A percentile compares a stretch with the other conserved stretches of the same genome.
These are phyloP conservation scores for Cryptotermes secundus DNA, from an alignment of 1,140 invertebrate genomes.

Conservation along the genomic window DNA sequence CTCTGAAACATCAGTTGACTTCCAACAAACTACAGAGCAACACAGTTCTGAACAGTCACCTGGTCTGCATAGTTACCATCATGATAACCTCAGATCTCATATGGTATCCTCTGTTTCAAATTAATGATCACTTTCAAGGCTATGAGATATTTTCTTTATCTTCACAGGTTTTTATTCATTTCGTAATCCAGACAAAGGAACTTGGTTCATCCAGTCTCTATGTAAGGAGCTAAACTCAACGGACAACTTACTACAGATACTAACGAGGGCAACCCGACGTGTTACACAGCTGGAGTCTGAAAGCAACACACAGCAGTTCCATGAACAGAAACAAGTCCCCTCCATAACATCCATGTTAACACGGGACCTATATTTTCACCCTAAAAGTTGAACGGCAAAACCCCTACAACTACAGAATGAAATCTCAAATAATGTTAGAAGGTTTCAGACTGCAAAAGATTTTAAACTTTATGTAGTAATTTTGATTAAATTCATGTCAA, in stretches of 20 bases:
- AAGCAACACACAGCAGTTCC: conserved; percentile 49
- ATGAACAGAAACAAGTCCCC: conserved; percentile 67
- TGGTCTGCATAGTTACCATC: too few relatives aligned
- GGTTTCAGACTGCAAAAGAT: too few relatives aligned
- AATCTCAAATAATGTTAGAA: too few relatives aligned
- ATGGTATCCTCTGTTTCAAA: too few relatives aligned
- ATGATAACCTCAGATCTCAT: too few relatives aligned
- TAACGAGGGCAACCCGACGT: conserved; percentile 62
- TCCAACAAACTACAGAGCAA: too few relatives aligned
- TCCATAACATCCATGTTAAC: conserved; percentile 67
- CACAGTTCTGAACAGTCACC: too few relatives aligned
- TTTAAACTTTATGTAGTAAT: too few relatives aligned
- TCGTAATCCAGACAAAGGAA: conserved; percentile 62
- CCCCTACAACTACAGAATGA: too few relatives aligned
- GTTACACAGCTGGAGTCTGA: conserved; percentile 62
- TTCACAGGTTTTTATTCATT: conserved; percentile 66
- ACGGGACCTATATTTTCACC: conserved; percentile 56
- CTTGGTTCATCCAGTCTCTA: conserved; percentile 72
- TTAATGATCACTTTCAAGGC: too few relatives aligned
- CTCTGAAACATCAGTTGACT: too few relatives aligned
- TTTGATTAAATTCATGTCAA: too few relatives aligned
- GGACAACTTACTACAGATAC: conserved; percentile 60
- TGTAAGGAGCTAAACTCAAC: conserved; percentile 55
- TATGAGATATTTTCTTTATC: conserved; percentile 27
- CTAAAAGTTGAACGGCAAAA: conserved; percentile 37